These are phyloP conservation scores for Coracopsis vasa DNA, from an alignment of 2,113 vertebrate genomes.

Conservation along the genomic window DNA sequence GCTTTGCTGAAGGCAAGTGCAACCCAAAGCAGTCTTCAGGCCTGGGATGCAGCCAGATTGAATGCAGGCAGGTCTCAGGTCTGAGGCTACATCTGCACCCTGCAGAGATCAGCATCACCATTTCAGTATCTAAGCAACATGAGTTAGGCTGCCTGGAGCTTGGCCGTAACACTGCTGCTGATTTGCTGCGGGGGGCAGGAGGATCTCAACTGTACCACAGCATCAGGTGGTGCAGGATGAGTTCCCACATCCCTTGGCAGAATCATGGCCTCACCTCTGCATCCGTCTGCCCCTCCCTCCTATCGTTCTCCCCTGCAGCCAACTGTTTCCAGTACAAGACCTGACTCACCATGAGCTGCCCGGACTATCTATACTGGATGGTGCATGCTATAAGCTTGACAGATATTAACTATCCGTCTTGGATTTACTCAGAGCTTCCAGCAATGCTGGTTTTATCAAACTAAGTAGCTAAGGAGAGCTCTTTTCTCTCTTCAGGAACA, in stretches of 20 bases:
- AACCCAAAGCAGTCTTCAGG: neutral
- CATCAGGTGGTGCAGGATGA: neutral
- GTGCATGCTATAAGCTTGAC: neutral
- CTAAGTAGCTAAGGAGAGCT: neutral
- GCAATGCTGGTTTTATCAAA: neutral
- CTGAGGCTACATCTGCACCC: neutral
- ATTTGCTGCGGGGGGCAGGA: neutral
- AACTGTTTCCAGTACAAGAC: neutral
- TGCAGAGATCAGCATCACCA: neutral
- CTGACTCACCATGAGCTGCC: neutral
- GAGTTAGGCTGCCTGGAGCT: neutral
- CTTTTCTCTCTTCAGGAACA: neutral
- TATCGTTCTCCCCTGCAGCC: neutral
- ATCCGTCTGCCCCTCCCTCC: neutral
- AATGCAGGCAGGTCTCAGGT: neutral
- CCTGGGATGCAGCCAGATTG: neutral
- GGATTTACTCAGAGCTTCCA: neutral
- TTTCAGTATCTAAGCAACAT: neutral
- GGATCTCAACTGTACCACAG: neutral
- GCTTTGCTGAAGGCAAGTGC: neutral
- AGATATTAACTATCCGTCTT: neutral
- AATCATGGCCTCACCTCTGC: neutral
- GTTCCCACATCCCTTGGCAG: neutral
- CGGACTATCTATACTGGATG: neutral
- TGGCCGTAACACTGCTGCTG: neutral